Evolutionary conservation across 1,140 invertebrate genomes (phyloP), one percentile per base, ranked within the genome.

Genomic region (Phthorimaea operculella): DNA sequence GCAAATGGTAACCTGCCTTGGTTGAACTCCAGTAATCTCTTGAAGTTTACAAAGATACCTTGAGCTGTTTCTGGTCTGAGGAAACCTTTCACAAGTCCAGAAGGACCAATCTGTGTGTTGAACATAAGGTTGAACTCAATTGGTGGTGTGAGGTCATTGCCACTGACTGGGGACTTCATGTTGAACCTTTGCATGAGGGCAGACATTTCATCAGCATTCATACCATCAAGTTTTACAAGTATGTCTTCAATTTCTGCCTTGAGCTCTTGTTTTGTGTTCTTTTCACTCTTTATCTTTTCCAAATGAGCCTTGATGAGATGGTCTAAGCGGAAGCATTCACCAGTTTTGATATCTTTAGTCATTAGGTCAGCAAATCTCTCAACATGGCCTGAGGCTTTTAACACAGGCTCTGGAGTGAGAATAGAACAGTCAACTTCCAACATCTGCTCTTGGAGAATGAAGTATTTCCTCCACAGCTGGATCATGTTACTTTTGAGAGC

Each of bases 51-150:
- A 87, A 99, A 99, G 56, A 99, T 99, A 18, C 98, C 98, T 85
- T 99, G 98, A 3, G 98, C 98, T 17, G 98, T 99, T 88, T 99
- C 98, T 21, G 98, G 98, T 64, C 98, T 90, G 0, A 99, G 86
- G 75, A 93, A 99, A 86, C 96, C 97, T 88, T 98, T 98, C 0
- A 98, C 87, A 18, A 94, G 80, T 2, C 98, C 98, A 58, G 96
- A 94, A 8, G 98, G 98, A 21, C 98, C 98, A 74, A 99, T 99
- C 74, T 94, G 93, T 0, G 97, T 99, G 33, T 90, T 92, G 86
- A 99, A 99, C 98, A 99, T 99, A 3, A 99, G 88, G 87, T 99
- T 99, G 79, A 99, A 99, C 70, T 99, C 96, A 57, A 99, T 93
- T 0, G 98, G 96, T 68, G 98, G 96, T 0, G 93, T 92, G 0